These are phyloP conservation scores for Lampris megalopsis DNA, from an alignment of 2,113 vertebrate species.

Conservation along the genomic window DNA sequence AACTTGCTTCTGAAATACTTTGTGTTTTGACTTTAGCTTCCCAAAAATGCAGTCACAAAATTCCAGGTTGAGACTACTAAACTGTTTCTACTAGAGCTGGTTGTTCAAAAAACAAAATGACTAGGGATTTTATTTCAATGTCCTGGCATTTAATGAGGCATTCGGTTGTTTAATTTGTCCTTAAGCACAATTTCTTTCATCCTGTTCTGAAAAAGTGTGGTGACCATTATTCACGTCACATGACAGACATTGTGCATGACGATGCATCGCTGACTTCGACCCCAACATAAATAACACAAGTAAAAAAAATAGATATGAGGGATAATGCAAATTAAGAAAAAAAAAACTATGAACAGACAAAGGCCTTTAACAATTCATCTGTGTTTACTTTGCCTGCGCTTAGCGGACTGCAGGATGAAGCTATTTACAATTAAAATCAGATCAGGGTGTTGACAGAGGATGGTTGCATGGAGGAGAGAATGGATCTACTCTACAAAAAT, in stretches of 20 bases:
- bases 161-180: no score
- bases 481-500: background rate
- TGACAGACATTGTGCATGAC: background rate
- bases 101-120: no score
- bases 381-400: background rate
- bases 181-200: background rate
- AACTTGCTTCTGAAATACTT: no score
- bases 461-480: no score
- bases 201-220: background rate
- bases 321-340: background rate
- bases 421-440: background rate
- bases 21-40: no score
- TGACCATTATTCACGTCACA: background rate
- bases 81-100: no score
- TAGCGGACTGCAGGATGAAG: no score
- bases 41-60: no score
- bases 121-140: no score
- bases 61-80: no score
- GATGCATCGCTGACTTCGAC: background rate
- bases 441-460: no score
- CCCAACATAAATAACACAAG: background rate
- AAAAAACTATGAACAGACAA: conserved; percentile 27
- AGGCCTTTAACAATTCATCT: conserved; percentile 1
- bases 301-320: conserved; percentile 20
- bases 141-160: no score